phyloP scores from a whole-genome alignment of 2,797 vertebrate genomes.

The Dendrocincla fuliginosa region DNA sequence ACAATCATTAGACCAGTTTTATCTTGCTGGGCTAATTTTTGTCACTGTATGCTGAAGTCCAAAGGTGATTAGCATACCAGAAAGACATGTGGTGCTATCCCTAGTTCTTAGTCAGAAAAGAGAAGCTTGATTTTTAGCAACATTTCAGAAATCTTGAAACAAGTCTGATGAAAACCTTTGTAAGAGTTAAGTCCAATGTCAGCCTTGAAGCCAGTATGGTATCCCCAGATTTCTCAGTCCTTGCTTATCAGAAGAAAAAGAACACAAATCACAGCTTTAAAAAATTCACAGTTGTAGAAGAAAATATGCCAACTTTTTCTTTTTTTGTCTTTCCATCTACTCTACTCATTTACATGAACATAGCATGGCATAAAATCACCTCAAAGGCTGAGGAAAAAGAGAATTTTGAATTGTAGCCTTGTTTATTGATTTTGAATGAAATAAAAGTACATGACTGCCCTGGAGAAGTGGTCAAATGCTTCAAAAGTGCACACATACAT shows the following conservation, averaged over 20 bases:
- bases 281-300: neutral
- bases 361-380: neutral
- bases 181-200: neutral
- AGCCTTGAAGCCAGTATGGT: neutral
- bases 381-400: neutral
- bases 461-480: neutral
- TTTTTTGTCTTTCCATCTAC: neutral
- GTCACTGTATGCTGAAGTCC: neutral
- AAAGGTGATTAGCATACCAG: neutral
- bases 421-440: slow-evolving; percentile 6
- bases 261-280: neutral
- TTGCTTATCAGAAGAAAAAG: neutral
- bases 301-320: neutral
- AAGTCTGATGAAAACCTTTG: neutral
- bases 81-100: neutral
- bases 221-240: neutral
- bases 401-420: neutral
- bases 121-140: neutral
- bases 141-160: neutral
- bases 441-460: neutral
- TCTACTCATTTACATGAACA: neutral
- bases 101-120: neutral
- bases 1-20: neutral
- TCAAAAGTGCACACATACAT: neutral
- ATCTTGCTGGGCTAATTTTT: neutral